Evolutionary conservation across 2,113 vertebrate species (phyloP).

Genomic region (Notarius lentiginosus): DNA sequence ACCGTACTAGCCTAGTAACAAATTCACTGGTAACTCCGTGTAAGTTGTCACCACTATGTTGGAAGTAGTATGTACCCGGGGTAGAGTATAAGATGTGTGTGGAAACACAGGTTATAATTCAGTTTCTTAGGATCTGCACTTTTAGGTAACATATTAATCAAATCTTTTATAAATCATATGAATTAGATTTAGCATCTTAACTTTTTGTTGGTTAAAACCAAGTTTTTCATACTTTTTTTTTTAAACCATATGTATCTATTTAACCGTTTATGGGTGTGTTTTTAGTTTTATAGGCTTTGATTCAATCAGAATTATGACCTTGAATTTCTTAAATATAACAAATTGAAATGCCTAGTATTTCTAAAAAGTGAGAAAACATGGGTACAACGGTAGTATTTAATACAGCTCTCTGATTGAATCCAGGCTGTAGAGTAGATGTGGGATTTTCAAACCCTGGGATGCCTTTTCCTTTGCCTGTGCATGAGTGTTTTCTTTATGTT

Average conservation of each 20-base stretch:
- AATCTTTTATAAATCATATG: constrained; percentile 8
- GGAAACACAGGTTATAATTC: constrained; percentile 24
- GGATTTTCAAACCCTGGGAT: constrained; percentile 29
- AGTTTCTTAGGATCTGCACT: constrained; percentile 32
- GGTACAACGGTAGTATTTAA: not conserved
- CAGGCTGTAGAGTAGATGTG: constrained; percentile 37
- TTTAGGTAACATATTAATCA: constrained; percentile 40
- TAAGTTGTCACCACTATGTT: constrained; percentile 20
- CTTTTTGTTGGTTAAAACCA: not conserved
- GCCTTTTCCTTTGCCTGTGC: constrained; percentile 35
- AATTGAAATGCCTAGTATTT: constrained; percentile 11
- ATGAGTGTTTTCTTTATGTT: constrained; percentile 45
- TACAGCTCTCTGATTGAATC: constrained; percentile 28
- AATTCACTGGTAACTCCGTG: not conserved
- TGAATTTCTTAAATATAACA: not conserved
- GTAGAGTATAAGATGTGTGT: constrained; percentile 16
- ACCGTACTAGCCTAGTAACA: not conserved
- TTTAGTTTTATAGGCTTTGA: constrained; percentile 19
- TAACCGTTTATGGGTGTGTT: constrained; percentile 44
- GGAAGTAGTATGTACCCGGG: constrained; percentile 10
- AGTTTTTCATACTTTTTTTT: not conserved
- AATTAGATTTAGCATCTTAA: constrained; percentile 47
- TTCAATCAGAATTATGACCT: constrained; percentile 1
- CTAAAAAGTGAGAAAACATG: not conserved
- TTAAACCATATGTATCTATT: constrained; percentile 30